Base-by-base conservation (phyloP, 2,888 invertebrate genomes). In the Hyposoter didymator region DNA sequence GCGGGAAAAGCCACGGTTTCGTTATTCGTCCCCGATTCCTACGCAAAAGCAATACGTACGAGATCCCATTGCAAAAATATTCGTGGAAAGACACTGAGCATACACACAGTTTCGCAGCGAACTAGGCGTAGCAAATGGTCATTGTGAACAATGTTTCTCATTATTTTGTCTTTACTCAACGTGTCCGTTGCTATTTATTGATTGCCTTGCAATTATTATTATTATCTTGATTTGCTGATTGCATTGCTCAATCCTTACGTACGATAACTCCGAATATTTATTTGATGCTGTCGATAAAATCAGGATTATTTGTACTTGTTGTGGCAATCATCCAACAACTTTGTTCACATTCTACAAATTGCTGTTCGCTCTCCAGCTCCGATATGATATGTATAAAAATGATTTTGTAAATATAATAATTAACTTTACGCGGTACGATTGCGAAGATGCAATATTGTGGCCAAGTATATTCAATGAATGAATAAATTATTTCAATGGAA, bases 401-500 rank as follows among this genome's bases (percentile, higher is more conserved):
- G 28, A 8, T 35, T 82, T 84, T 84, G 85, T 87, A 87, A 70
- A 86, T 84, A 85, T 59, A 75, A 78, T 76, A 75, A 78, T 76
- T 78, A 67, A 82, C 35, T 43, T 84, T 74, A 83, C 75, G 78
- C 75, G 78, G 69, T 70, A 45, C 62, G 28, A 83, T 80, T 76
- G 83, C 73, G 62, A 69, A 2, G 55, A 73, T 55, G 78, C 75
- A 86, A 79, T 84, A 78, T 76, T 84, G 84, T 86, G 87, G 82
- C 78, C 73, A 83, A 87, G 84, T 88, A 88, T 87, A 87, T 88
- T 87, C 83, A 78, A 84, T 85, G 74, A 88, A 88, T 87, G 87
- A 87, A 88, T 82, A 82, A 80, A 87, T 87, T 83, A 88, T 88
- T 89, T 80, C 81, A 83, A 80, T 64, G 52, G 67, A 67, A 28